These are phyloP conservation scores for Gonocerus acuteangulatus DNA, from an alignment of 2,888 invertebrate genomes.

Conservation along the genomic window DNA sequence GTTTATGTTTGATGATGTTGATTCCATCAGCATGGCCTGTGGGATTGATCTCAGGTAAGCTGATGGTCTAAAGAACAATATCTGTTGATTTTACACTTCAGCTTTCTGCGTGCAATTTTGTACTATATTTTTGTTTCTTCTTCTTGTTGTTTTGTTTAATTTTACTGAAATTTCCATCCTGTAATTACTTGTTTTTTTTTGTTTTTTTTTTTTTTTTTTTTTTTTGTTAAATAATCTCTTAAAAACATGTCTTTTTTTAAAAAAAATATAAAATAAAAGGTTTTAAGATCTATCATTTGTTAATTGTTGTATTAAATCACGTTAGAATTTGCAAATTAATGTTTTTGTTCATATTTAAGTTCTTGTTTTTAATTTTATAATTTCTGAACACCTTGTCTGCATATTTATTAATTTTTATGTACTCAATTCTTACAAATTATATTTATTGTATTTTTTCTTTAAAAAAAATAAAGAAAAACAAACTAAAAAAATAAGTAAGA, in stretches of 20 bases:
- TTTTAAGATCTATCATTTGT: too few species aligned
- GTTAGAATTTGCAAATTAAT: too few species aligned
- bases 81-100: conserved; percentile 1
- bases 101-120: conserved; percentile 15
- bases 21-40: conserved; percentile 31
- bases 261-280: not conserved
- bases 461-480: too few species aligned
- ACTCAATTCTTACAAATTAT: too few species aligned
- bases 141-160: not conserved
- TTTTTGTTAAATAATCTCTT: not conserved
- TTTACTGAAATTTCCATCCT: not conserved
- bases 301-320: too few species aligned
- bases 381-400: too few species aligned
- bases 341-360: too few species aligned
- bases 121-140: conserved; percentile 1
- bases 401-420: too few species aligned
- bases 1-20: conserved; percentile 1
- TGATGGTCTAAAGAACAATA: conserved; percentile 23
- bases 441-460: too few species aligned
- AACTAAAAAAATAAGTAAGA: too few species aligned
- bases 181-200: not conserved
- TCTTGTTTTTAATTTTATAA: too few species aligned
- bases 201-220: not conserved
- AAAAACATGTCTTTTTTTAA: not conserved
- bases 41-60: conserved; percentile 32